Percentiles rank a stretch among this genome's conserved stretches.
Conservation (phyloP, 2,888 invertebrate genomes). For the Scaptomyza caliginosa region DNA sequence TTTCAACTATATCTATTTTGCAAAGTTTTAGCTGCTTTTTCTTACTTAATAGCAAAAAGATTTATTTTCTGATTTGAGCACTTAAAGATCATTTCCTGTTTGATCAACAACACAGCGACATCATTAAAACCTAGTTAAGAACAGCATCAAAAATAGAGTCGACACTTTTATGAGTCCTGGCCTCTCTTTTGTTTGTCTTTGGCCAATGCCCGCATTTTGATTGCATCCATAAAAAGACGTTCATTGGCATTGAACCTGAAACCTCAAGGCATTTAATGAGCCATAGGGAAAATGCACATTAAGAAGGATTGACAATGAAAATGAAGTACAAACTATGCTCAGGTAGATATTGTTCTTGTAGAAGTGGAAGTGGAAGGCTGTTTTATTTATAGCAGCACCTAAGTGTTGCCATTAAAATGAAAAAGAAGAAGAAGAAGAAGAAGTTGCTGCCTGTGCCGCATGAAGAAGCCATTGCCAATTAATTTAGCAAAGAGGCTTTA, state of each 20-base stretch:
- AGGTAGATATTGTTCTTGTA: conserved; percentile 1
- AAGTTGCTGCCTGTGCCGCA: conserved; percentile 47
- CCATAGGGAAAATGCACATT: conserved; percentile 44
- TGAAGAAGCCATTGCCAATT: conserved; percentile 65
- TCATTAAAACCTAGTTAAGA: conserved; percentile 43
- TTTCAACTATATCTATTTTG: not conserved
- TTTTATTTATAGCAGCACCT: conserved; percentile 75
- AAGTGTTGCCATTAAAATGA: conserved; percentile 77
- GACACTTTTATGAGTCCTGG: conserved; percentile 67
- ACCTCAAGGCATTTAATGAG: conserved; percentile 69
- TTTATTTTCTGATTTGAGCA: conserved; percentile 23
- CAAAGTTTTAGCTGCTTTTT: not conserved
- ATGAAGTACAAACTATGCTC: conserved; percentile 60
- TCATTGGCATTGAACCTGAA: conserved; percentile 24
- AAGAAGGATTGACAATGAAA: conserved; percentile 73
- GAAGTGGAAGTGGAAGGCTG: conserved; percentile 25
- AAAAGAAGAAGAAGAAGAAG: not conserved
- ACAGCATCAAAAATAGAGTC: conserved; percentile 29
- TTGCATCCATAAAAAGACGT: conserved; percentile 71
- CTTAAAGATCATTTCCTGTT: conserved; percentile 60
- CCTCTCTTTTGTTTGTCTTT: conserved; percentile 37
- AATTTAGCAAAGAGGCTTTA: conserved; percentile 73
- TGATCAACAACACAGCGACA: conserved; percentile 60
- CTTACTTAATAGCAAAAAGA: not conserved
- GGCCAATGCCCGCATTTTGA: conserved; percentile 60